A percentile compares a stretch with the other conserved stretches of the same genome.
These are phyloP conservation scores for Xestia xanthographa DNA, from an alignment of 2,888 invertebrate genomes.

Conservation along the genomic window DNA sequence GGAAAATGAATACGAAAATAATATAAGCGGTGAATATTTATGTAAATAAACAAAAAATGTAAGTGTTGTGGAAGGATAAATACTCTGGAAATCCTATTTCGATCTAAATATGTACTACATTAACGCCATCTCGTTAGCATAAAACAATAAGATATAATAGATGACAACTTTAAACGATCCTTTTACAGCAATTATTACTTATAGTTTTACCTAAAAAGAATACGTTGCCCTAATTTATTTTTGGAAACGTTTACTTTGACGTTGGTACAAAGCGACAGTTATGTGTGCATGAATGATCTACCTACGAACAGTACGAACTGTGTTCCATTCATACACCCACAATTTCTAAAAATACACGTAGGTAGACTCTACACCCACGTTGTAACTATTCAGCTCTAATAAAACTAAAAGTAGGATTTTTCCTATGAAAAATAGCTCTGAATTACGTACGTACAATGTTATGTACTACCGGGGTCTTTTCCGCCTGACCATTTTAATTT, in stretches of 20 bases:
- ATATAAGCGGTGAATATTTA: not conserved
- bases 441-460: not conserved
- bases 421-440: not conserved
- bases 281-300: not conserved
- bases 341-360: not conserved
- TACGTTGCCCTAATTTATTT: not conserved
- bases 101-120: no score
- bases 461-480: no score
- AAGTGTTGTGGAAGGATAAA: no score
- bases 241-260: not conserved
- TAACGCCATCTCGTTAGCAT: no score
- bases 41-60: not conserved
- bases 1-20: not conserved
- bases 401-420: not conserved
- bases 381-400: not conserved
- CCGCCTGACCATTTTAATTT: no score
- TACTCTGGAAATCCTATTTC: no score
- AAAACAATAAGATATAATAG: no score
- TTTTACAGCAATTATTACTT: not conserved
- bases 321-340: slow-evolving; percentile 24
- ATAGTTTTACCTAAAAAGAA: no score
- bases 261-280: not conserved
- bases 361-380: not conserved
- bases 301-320: slow-evolving; percentile 1
- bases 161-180: no score